phyloP scores from a whole-genome alignment of 1,140 invertebrate genomes.

The Drosophila sucinea region DNA sequence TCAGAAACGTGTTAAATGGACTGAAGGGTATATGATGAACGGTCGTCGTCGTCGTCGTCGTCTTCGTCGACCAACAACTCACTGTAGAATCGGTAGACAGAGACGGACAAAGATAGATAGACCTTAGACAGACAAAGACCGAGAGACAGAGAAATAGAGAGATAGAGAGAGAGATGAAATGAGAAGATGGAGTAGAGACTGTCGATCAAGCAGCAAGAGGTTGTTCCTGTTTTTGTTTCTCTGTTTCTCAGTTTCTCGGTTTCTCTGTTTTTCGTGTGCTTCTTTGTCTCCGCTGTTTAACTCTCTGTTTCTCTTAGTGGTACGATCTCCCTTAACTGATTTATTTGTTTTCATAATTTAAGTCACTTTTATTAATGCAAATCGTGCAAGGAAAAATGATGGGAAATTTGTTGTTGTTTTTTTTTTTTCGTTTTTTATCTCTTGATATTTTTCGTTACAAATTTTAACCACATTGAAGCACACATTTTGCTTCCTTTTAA shows the following conservation, averaged over 20 bases:
- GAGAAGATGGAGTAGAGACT: constrained; percentile 53
- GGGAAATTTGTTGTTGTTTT: not conserved
- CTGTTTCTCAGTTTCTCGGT: not conserved
- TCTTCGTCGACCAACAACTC: constrained; percentile 37
- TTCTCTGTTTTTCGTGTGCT: constrained; percentile 14
- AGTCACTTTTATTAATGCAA: constrained; percentile 61
- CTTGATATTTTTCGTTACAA: not conserved
- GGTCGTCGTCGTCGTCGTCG: constrained; percentile 63
- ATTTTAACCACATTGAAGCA: not conserved
- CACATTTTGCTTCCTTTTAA: not conserved
- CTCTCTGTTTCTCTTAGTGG: constrained; percentile 13
- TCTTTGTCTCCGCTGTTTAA: not conserved
- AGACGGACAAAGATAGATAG: constrained; percentile 9
- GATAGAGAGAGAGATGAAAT: constrained; percentile 9
- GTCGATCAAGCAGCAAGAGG: constrained; percentile 55
- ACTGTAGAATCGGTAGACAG: constrained; percentile 25
- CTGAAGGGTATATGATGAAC: constrained; percentile 83
- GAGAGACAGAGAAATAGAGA: constrained; percentile 19
- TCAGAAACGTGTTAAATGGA: constrained; percentile 83
- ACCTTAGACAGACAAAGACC: not conserved
- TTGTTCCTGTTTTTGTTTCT: constrained; percentile 1
- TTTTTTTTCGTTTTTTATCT: too few relatives aligned
- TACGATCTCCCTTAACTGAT: constrained; percentile 24
- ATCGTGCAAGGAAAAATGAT: constrained; percentile 38
- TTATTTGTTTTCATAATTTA: constrained; percentile 43